Conservation (phyloP, 2,797 vertebrate species). For the Melanotaenia parkinsoni region DNA sequence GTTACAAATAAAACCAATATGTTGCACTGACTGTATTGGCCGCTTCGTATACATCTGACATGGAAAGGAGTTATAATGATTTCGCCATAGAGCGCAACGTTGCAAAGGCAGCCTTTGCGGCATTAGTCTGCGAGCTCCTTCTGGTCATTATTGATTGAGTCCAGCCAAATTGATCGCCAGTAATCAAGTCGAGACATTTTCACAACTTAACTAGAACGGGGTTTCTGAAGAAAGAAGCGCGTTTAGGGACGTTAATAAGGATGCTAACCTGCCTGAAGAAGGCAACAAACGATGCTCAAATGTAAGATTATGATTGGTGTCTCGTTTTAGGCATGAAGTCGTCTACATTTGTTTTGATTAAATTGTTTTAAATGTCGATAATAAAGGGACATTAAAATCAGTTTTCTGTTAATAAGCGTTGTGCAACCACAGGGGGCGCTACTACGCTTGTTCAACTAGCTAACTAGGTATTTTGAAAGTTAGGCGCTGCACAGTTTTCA, state of each 20-base stretch:
- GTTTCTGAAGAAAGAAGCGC: neutral
- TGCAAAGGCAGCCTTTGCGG: constrained; percentile 31
- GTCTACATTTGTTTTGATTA: neutral
- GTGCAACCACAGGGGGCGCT: constrained; percentile 63
- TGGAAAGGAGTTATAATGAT: constrained; percentile 28
- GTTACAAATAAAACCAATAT: neutral
- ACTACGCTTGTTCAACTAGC: constrained; percentile 27
- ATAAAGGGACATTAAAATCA: neutral
- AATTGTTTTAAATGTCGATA: neutral
- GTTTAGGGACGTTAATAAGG: neutral
- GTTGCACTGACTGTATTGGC: neutral
- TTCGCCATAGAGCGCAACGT: constrained; percentile 19
- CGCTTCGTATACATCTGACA: neutral
- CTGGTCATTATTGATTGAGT: neutral
- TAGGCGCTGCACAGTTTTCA: constrained; percentile 19
- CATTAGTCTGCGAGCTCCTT: constrained; percentile 24
- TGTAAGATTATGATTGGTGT: neutral
- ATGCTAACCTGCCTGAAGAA: neutral
- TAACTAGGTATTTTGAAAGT: constrained; percentile 49
- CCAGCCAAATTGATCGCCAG: constrained; percentile 4
- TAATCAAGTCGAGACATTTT: constrained; percentile 8
- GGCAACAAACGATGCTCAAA: neutral
- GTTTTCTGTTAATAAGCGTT: neutral
- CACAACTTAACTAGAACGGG: neutral
- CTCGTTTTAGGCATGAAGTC: neutral